Evolutionary conservation across 1,140 invertebrate species (phyloP), one percentile per base, ranked within the genome.

Genomic region (Macrotrachela quadricornifera): DNA sequence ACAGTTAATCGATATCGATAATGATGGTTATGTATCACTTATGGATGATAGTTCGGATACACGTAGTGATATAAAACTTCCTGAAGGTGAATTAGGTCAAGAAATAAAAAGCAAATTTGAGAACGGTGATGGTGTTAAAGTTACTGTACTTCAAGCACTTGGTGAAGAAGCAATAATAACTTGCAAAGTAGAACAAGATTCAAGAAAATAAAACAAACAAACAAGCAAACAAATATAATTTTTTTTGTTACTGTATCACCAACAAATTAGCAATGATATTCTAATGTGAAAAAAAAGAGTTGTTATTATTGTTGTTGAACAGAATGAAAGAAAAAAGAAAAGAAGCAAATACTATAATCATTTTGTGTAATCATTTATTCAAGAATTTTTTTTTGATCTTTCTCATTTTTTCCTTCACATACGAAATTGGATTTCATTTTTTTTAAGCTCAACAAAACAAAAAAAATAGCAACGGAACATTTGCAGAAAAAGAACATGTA

Each of bases 31-130:
- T 71, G 75, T 88, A 56, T 81, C 80, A 58, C 75, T 94, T 57
- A 91, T 95, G 86, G 79, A 79, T 65, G 48, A 55, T 12, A 81
- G 80, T 66, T 87, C 87, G 53, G 84, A 91, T 61, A 75, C 86
- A 39, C 83, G 86, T 70, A 86, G 92, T 71, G 88, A 96, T 78
- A 77, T 95, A 50, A 90, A 90, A 74, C 73, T 91, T 62, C 86
- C 87, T 49, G 85, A 91, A 55, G 82, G 81, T 50, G 87, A 94
- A 48, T 75, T 91, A 60, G 85, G 85, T 53, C 14, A n/a, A 38
- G 45, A 50, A 36, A 50, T 44, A 39, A 44, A 57, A 39, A 18
- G 13, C 15, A 51, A 47, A 48, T 51, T 49, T 38, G 52, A 49
- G 15, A 38, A 6, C n/a, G 42, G 41, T 46, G 46, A 47, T 43